Evolutionary conservation across 2,888 invertebrate species (phyloP).

Genomic region (Drosophila hawaiiensis): DNA sequence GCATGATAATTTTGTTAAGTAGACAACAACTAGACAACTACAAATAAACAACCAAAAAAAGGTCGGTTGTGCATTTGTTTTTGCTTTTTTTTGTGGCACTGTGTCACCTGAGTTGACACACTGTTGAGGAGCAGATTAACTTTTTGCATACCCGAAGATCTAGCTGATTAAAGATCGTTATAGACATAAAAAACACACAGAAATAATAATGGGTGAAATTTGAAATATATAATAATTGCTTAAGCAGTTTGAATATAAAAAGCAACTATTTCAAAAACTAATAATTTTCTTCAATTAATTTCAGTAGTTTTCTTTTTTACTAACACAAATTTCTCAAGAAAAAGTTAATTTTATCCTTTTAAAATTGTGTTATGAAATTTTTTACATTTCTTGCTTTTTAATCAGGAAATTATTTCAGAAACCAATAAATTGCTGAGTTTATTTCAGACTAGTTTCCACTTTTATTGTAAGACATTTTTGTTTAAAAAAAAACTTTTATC

Average conservation of each 20-base stretch:
- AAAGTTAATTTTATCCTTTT: too few relatives aligned
- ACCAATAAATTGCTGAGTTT: too few relatives aligned
- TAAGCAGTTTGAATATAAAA: neutral
- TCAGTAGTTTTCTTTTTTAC: neutral
- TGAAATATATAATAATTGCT: neutral
- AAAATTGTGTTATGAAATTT: too few relatives aligned
- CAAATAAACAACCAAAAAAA: constrained; percentile 40
- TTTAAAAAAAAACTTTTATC: too few relatives aligned
- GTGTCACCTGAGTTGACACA: constrained; percentile 39
- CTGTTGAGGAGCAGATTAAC: neutral
- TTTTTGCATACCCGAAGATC: constrained; percentile 8
- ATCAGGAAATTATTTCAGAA: too few relatives aligned
- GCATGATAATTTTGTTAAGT: constrained; percentile 52
- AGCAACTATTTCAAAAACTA: neutral
- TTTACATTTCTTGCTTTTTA: too few relatives aligned
- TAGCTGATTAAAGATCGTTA: neutral
- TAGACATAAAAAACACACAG: too few relatives aligned
- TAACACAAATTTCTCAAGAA: neutral
- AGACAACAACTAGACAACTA: constrained; percentile 9
- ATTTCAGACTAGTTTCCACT: too few relatives aligned
- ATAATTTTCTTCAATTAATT: neutral
- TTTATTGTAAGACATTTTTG: too few relatives aligned
- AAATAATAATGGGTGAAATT: neutral
- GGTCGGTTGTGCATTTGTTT: constrained; percentile 29
- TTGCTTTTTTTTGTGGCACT: constrained; percentile 35